These are phyloP conservation scores for Chionodraco myersi DNA, from an alignment of 2,113 vertebrate species.

Conservation along the genomic window DNA sequence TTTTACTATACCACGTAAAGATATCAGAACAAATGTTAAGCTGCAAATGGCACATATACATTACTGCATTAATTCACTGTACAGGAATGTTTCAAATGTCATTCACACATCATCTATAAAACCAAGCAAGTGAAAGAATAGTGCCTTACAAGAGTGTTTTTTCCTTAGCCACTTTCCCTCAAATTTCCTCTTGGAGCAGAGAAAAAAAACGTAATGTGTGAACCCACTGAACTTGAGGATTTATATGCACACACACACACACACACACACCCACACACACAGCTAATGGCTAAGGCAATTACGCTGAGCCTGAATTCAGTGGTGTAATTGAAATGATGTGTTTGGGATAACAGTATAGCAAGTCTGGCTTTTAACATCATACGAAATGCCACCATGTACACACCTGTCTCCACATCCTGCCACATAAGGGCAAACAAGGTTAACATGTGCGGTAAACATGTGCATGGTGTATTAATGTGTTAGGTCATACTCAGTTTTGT, in stretches of 20 bases:
- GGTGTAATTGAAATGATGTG: constrained; percentile 62
- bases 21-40: neutral
- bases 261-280: constrained; percentile 24
- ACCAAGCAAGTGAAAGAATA: constrained; percentile 25
- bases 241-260: constrained; percentile 22
- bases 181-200: constrained; percentile 43
- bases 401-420: constrained; percentile 20
- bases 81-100: neutral
- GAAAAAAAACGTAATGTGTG: constrained; percentile 34
- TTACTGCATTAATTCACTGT: neutral
- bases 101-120: constrained; percentile 6
- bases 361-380: constrained; percentile 43
- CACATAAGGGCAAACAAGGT: constrained; percentile 21
- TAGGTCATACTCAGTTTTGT: constrained; percentile 14
- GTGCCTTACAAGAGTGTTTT: constrained; percentile 27
- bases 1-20: neutral
- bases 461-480: constrained; percentile 8
- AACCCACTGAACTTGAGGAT: constrained; percentile 64
- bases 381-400: constrained; percentile 35
- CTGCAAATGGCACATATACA: no score
- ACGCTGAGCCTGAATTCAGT: constrained; percentile 56
- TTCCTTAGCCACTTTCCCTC: constrained; percentile 44
- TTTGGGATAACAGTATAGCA: constrained; percentile 47
- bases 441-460: constrained; percentile 8
- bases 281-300: constrained; percentile 64